Conservation (phyloP, 2,888 invertebrate species). For the Cepaea hortensis region DNA sequence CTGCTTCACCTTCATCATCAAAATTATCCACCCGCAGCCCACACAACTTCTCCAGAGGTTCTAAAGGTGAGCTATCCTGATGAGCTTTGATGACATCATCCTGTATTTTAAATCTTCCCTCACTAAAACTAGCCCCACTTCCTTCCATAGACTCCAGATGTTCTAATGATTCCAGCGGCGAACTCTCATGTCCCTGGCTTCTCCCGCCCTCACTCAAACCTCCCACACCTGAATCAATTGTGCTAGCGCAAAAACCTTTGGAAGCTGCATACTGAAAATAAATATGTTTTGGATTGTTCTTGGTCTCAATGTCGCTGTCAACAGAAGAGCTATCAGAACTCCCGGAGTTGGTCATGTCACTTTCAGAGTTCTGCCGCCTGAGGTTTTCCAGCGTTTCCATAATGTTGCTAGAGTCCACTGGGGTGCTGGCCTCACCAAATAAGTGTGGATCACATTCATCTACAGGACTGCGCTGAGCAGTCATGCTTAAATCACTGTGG, state of each 20-base stretch:
- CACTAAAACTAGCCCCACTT: conserved; percentile 35
- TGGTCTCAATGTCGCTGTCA: conserved; percentile 40
- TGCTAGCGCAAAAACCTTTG: conserved; percentile 59
- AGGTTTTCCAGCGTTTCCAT: conserved; percentile 56
- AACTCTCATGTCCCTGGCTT: conserved; percentile 57
- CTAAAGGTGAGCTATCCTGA: conserved; percentile 36
- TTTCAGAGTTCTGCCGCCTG: conserved; percentile 52
- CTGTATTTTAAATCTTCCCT: conserved; percentile 12
- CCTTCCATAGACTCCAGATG: conserved; percentile 46
- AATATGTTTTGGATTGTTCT: conserved; percentile 49
- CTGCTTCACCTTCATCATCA: conserved; percentile 53
- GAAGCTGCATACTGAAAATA: conserved; percentile 56
- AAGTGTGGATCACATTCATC: conserved; percentile 53
- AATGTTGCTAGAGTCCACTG: conserved; percentile 53
- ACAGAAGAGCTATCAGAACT: conserved; percentile 45
- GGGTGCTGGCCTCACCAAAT: conserved; percentile 44
- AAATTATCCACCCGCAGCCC: conserved; percentile 33
- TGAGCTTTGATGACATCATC: not conserved
- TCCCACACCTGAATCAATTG: conserved; percentile 57
- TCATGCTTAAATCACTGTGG: conserved; percentile 55
- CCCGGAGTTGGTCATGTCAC: conserved; percentile 55
- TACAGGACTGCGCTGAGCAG: conserved; percentile 54
- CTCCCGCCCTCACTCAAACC: conserved; percentile 55
- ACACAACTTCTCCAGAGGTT: conserved; percentile 37
- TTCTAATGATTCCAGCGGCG: conserved; percentile 61